Evolutionary conservation across 2,113 vertebrate species (phyloP).

Genomic region (Equus quagga): DNA sequence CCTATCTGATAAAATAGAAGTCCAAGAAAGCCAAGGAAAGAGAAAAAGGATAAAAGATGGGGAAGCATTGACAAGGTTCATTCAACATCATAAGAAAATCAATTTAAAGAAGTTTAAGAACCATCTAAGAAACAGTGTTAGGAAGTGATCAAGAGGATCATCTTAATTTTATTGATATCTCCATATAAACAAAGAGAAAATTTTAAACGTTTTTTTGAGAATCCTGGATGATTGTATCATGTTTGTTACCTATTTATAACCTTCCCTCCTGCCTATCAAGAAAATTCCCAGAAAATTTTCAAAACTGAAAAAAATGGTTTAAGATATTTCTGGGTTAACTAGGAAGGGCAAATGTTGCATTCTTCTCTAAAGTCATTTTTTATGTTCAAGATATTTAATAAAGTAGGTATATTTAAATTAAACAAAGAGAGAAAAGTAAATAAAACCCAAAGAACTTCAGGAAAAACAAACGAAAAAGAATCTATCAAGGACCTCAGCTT

Average conservation of each 20-base stretch:
- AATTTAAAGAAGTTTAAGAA: background rate
- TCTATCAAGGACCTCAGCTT: background rate
- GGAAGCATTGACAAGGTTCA: background rate
- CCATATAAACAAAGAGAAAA: background rate
- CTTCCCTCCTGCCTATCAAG: background rate
- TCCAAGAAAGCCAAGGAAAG: background rate
- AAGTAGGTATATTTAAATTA: background rate
- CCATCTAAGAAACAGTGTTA: background rate
- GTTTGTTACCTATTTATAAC: background rate
- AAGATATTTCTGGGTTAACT: background rate
- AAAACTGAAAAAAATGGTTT: background rate
- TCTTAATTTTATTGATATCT: background rate
- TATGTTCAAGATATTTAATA: background rate
- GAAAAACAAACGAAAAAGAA: background rate
- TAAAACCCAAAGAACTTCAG: background rate
- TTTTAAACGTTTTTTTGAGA: background rate
- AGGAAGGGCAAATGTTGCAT: background rate
- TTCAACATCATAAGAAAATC: background rate
- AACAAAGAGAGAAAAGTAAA: background rate
- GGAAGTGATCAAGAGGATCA: background rate
- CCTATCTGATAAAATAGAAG: background rate
- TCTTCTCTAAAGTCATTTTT: background rate
- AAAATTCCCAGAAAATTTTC: background rate
- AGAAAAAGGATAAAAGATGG: background rate
- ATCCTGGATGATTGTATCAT: background rate